Conservation (phyloP, 2,797 vertebrate species). For the Zenarchopterus dispar region DNA sequence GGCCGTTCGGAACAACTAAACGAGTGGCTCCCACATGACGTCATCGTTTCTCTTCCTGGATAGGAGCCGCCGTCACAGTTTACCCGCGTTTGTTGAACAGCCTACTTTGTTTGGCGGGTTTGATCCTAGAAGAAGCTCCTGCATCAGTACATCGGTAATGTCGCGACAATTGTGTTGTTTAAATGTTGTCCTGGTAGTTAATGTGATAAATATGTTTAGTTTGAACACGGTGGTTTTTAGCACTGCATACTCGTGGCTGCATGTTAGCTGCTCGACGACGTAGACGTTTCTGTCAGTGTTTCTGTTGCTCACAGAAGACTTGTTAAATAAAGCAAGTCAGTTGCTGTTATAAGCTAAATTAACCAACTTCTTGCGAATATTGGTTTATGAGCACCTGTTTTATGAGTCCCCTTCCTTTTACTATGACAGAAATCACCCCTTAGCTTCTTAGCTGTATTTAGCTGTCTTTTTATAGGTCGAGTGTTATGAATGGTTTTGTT, state of each 20-base stretch:
- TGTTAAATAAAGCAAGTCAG: too few relatives aligned
- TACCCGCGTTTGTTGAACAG: conserved; percentile 68
- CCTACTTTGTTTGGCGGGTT: conserved; percentile 69
- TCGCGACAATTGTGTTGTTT: neutral
- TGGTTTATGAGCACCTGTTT: neutral
- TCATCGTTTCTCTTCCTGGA: conserved; percentile 32
- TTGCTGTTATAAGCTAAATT: too few relatives aligned
- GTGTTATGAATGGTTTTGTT: neutral
- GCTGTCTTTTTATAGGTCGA: too few relatives aligned
- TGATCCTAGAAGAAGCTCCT: neutral
- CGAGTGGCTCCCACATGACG: conserved; percentile 20
- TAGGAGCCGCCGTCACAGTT: conserved; percentile 47
- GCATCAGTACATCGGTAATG: conserved; percentile 38
- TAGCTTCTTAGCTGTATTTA: neutral
- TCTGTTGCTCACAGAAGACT: neutral
- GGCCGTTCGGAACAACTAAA: neutral
- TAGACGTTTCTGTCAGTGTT: neutral
- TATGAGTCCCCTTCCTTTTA: neutral
- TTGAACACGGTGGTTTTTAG: too few relatives aligned
- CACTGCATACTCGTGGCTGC: too few relatives aligned
- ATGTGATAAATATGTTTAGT: too few relatives aligned
- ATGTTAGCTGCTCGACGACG: neutral
- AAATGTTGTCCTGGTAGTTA: neutral
- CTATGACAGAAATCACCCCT: neutral
- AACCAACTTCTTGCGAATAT: too few relatives aligned